phyloP scores from a whole-genome alignment of 2,113 vertebrate species.

The Rhabdomys dilectus region DNA sequence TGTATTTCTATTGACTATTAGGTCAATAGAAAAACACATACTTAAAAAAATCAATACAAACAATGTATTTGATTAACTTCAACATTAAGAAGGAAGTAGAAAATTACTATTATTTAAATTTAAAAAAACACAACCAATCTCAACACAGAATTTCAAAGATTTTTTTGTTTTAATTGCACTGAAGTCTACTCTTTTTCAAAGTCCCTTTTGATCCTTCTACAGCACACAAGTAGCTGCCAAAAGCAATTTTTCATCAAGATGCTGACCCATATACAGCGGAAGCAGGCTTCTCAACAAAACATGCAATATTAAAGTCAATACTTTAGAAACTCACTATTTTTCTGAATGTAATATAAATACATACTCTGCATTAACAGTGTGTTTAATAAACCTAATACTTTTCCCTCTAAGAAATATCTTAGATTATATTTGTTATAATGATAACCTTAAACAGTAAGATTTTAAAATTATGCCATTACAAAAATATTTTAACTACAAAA shows the following conservation, averaged over 20 bases:
- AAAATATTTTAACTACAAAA: slow-evolving; percentile 9
- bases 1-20: too few species aligned
- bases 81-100: slow-evolving; percentile 75
- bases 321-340: slow-evolving; percentile 27
- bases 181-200: slow-evolving; percentile 70
- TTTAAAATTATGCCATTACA: slow-evolving; percentile 1
- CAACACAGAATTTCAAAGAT: slow-evolving; percentile 75
- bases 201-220: slow-evolving; percentile 30
- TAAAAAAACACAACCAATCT: slow-evolving; percentile 79
- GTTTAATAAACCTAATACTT: not conserved
- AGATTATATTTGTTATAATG: not conserved
- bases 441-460: slow-evolving; percentile 5
- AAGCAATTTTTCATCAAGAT: slow-evolving; percentile 52
- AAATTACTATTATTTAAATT: slow-evolving; percentile 81
- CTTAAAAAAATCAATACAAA: slow-evolving; percentile 86
- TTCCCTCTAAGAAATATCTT: slow-evolving; percentile 18
- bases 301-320: slow-evolving; percentile 36
- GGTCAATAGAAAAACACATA: slow-evolving; percentile 86
- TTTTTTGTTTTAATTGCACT: slow-evolving; percentile 73
- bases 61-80: slow-evolving; percentile 86
- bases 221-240: slow-evolving; percentile 35
- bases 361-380: not conserved
- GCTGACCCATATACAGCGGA: slow-evolving; percentile 32
- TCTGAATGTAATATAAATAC: slow-evolving; percentile 15
- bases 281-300: slow-evolving; percentile 11